A percentile compares a stretch with the other conserved stretches of the same genome.
Conservation (phyloP, 2,113 vertebrate species). For the Cololabis saira region DNA sequence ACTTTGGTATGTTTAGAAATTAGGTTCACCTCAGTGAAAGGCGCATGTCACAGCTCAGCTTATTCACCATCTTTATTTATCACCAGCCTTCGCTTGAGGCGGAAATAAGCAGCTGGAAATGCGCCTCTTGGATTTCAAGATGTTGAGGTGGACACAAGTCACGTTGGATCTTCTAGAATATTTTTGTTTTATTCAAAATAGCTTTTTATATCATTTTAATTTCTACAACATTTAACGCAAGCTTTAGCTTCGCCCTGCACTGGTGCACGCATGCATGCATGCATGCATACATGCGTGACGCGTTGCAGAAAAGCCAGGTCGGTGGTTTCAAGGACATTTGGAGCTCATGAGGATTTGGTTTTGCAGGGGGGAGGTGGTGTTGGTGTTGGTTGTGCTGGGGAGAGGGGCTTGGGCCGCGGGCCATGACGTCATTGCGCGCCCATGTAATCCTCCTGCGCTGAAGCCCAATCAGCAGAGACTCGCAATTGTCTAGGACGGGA, state of each 20-base stretch:
- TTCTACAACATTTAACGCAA: neutral
- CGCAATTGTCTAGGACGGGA: slow-evolving; percentile 90
- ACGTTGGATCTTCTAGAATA: slow-evolving; percentile 5
- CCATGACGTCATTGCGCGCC: slow-evolving; percentile 98
- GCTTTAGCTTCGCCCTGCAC: neutral
- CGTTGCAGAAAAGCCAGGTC: slow-evolving; percentile 86
- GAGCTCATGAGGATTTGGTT: slow-evolving; percentile 95
- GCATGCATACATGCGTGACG: slow-evolving; percentile 57
- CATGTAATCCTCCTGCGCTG: slow-evolving; percentile 97
- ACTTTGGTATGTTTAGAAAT: neutral
- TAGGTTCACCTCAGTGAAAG: neutral
- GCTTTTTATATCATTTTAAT: slow-evolving; percentile 16
- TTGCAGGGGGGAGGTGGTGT: slow-evolving; percentile 84
- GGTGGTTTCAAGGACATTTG: slow-evolving; percentile 97
- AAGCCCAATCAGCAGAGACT: slow-evolving; percentile 95
- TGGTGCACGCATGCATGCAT: slow-evolving; percentile 10
- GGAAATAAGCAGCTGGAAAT: neutral
- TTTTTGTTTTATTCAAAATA: neutral
- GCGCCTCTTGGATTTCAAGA: slow-evolving; percentile 23
- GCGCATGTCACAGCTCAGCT: slow-evolving; percentile 3
- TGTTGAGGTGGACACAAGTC: slow-evolving; percentile 5
- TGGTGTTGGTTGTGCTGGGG: slow-evolving; percentile 44
- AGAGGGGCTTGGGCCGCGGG: slow-evolving; percentile 88
- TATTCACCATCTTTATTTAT: neutral
- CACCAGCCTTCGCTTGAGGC: neutral